A percentile compares a stretch with the other conserved stretches of the same genome.
Evolutionary conservation across 2,797 vertebrate species (phyloP).

Genomic region (Coccyzus lansbergi): DNA sequence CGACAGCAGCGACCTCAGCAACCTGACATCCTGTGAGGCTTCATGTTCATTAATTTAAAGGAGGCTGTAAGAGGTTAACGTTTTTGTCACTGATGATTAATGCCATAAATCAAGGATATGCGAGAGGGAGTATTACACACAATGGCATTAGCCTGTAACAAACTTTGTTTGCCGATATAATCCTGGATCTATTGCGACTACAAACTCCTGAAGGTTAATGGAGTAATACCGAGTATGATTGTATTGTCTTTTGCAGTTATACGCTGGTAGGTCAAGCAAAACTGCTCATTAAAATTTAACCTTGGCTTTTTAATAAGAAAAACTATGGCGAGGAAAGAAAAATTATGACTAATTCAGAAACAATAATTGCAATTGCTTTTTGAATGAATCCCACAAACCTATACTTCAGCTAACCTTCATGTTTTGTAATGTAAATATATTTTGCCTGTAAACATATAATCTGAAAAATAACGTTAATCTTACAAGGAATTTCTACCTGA

Average conservation of each 20-base stretch:
- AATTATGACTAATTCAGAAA: background rate
- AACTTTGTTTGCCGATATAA: constrained; percentile 19
- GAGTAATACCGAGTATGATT: background rate
- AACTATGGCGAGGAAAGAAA: background rate
- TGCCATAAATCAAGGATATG: background rate
- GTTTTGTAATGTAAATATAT: background rate
- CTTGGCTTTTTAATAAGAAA: background rate
- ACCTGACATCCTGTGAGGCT: background rate
- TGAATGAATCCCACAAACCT: background rate
- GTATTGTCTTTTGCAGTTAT: background rate
- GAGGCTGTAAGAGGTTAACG: background rate
- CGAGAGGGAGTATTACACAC: background rate
- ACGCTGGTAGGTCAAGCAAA: background rate
- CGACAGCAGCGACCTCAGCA: background rate
- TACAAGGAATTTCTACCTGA: background rate
- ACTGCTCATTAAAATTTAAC: background rate
- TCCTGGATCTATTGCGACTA: background rate
- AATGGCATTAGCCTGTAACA: background rate
- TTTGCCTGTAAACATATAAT: background rate
- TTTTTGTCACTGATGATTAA: constrained; percentile 44
- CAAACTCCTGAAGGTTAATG: constrained; percentile 14
- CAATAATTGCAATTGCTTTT: background rate
- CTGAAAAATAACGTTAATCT: background rate
- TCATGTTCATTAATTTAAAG: constrained; percentile 36
- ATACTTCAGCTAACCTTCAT: background rate